Evolutionary conservation across 2,113 vertebrate species (phyloP).

Genomic region (Agapornis roseicollis): DNA sequence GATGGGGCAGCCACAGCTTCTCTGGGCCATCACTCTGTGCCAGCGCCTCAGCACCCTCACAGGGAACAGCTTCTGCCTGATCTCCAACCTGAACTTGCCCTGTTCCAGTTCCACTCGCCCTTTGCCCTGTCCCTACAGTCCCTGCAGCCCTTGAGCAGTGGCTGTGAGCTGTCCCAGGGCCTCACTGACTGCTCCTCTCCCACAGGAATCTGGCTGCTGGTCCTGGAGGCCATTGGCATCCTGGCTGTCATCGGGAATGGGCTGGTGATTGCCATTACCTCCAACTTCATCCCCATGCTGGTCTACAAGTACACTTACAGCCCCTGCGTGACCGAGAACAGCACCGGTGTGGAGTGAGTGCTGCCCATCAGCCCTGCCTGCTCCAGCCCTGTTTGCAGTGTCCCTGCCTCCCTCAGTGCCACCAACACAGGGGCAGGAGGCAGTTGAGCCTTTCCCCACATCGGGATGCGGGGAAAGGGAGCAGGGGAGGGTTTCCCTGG

Average conservation of each 20-base stretch:
- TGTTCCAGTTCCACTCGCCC: background rate
- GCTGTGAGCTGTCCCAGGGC: background rate
- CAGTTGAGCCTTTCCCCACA: background rate
- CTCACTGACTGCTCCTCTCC: background rate
- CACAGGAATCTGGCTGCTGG: conserved; percentile 85
- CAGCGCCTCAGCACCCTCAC: background rate
- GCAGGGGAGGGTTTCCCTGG: background rate
- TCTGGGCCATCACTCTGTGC: background rate
- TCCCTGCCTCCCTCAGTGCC: background rate
- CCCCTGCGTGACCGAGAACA: conserved; percentile 71
- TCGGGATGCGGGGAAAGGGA: fast-evolving
- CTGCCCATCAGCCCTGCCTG: background rate
- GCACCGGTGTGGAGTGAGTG: conserved; percentile 73
- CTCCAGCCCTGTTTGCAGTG: background rate
- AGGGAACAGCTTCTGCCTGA: background rate
- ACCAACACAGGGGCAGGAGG: fast-evolving
- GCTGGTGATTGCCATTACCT: conserved; percentile 88
- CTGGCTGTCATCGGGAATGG: conserved; percentile 92
- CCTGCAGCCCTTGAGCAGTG: no score
- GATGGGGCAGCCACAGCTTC: no score
- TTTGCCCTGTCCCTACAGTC: background rate
- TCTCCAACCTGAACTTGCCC: background rate
- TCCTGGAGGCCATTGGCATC: conserved; percentile 86
- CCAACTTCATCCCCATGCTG: conserved; percentile 89
- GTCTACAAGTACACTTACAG: conserved; percentile 88